These are phyloP conservation scores for Trididemnum clinides DNA, from an alignment of 23 tunicate species.

Conservation along the genomic window DNA sequence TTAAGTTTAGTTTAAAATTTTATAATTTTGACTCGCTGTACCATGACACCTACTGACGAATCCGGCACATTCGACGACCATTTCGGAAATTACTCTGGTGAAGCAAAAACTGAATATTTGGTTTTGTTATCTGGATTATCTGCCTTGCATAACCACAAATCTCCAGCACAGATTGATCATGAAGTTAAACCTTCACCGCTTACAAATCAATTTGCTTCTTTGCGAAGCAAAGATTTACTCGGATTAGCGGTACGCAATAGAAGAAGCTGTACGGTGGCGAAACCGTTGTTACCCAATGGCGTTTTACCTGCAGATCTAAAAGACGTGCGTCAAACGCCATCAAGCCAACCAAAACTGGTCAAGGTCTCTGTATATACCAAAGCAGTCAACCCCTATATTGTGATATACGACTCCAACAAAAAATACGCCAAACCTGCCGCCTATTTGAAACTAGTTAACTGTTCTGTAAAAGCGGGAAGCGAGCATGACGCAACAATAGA, in stretches of 20 bases:
- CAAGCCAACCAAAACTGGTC: constrained; percentile 34
- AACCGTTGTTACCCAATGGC: not conserved
- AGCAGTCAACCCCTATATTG: constrained; percentile 67
- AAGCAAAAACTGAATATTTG: constrained; percentile 49
- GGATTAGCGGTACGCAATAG: not conserved
- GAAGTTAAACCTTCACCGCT: not conserved
- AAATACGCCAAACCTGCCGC: constrained; percentile 73
- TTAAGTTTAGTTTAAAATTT: too few species aligned
- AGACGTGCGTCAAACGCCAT: not conserved
- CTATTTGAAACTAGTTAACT: constrained; percentile 60
- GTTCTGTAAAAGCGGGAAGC: constrained; percentile 6
- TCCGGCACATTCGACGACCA: not conserved
- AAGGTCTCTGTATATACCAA: constrained; percentile 77
- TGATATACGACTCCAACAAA: constrained; percentile 70
- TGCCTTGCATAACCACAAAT: not conserved
- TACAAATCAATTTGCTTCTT: not conserved
- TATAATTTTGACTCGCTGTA: not conserved
- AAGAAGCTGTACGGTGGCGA: not conserved
- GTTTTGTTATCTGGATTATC: constrained; percentile 27
- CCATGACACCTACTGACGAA: constrained; percentile 21
- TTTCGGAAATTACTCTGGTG: constrained; percentile 39
- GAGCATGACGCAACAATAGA: not conserved
- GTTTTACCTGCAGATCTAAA: not conserved
- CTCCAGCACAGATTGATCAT: not conserved
- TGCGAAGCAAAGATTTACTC: constrained; percentile 15